Conservation (phyloP, 1,140 invertebrate species). For the Eciton burchellii region DNA sequence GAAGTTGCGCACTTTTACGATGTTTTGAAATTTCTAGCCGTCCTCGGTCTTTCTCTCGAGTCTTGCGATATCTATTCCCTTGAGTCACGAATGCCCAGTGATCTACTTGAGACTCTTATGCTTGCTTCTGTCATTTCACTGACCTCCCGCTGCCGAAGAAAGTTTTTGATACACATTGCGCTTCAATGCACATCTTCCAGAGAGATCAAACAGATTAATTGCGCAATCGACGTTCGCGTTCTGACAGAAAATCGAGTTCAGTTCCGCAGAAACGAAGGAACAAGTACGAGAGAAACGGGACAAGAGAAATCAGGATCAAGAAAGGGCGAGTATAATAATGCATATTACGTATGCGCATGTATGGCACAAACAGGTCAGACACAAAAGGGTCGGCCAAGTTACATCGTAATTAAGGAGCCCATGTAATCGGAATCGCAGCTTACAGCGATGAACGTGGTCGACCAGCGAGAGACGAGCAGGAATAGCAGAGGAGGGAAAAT, state of each 20-base stretch:
- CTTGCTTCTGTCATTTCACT: neutral
- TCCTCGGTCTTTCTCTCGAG: no score
- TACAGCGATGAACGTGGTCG: slow-evolving; percentile 63
- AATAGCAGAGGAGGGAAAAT: slow-evolving; percentile 23
- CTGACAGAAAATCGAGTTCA: neutral
- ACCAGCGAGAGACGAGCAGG: slow-evolving; percentile 15
- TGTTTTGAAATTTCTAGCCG: neutral
- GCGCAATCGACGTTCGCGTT: slow-evolving; percentile 7
- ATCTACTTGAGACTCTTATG: neutral
- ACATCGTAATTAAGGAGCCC: slow-evolving; percentile 67
- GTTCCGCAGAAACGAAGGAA: neutral
- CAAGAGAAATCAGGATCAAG: neutral
- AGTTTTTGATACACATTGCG: neutral
- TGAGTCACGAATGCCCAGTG: neutral
- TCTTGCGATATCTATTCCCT: neutral
- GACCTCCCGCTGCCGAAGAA: neutral
- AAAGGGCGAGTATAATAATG: slow-evolving; percentile 1
- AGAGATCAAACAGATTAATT: neutral
- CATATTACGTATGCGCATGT: neutral
- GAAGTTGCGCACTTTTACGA: no score
- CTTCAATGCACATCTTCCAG: neutral
- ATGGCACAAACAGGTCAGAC: slow-evolving; percentile 10
- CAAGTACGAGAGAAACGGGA: neutral
- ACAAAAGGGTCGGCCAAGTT: slow-evolving; percentile 61
- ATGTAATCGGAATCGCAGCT: slow-evolving; percentile 71